Conservation (phyloP, 2,113 vertebrate genomes). For the Leptosomus discolor region DNA sequence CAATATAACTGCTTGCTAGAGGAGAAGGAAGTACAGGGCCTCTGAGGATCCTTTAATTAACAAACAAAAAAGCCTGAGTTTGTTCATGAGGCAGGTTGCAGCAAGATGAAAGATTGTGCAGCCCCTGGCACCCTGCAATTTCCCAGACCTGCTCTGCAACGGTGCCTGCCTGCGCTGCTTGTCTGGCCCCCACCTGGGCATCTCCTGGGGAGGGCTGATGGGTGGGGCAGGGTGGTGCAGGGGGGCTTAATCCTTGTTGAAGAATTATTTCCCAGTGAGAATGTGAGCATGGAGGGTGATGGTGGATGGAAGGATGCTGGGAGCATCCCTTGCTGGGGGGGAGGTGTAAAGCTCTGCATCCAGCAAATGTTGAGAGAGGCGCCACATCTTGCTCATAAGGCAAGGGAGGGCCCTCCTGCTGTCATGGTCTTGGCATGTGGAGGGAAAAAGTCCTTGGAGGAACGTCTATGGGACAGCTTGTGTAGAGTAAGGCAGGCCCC, state of each 20-base stretch:
- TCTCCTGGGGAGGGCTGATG: background rate
- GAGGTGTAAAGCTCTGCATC: fast-evolving
- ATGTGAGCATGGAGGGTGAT: background rate
- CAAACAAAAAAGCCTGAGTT: background rate
- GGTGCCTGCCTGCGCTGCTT: background rate
- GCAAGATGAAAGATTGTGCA: background rate
- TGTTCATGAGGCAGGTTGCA: background rate
- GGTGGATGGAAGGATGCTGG: too few relatives aligned
- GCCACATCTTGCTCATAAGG: background rate
- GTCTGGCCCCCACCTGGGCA: background rate
- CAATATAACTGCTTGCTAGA: background rate
- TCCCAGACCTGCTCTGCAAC: background rate
- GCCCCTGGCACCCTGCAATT: fast-evolving
- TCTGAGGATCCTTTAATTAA: background rate
- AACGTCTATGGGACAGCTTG: fast-evolving
- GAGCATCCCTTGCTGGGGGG: fast-evolving
- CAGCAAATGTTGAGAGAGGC: fast-evolving
- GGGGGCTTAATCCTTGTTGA: fast-evolving
- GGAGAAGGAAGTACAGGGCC: background rate
- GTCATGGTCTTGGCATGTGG: fast-evolving
- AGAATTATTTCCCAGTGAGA: background rate
- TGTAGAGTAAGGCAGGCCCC: background rate
- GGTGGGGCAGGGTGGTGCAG: background rate
- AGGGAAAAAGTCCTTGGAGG: background rate
- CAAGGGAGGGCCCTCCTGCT: background rate